Base-by-base conservation (phyloP, 2,113 vertebrate genomes). In the Tautogolabrus adspersus region DNA sequence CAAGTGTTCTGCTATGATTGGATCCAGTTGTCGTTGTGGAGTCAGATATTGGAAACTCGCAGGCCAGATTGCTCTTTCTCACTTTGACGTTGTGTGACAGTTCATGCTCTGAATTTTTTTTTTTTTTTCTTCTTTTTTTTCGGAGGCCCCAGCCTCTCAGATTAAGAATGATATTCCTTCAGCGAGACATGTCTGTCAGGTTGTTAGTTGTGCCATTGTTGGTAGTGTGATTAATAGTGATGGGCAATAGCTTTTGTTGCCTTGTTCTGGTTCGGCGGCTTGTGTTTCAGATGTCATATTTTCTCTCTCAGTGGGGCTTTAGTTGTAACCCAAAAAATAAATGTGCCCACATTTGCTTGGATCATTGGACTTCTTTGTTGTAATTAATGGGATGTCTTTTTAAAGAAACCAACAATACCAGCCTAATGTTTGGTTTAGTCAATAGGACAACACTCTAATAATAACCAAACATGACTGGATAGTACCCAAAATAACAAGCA, bases 11-110 rank as follows among this genome's bases (percentile, higher is more conserved):
- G 73, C 75, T 57, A 64, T 86, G 86, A 89, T 82, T 87, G 82
- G 80, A 84, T 89, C 86, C 89, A 86, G 87, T 89, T 90, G 86
- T 87, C 85, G 85, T 77, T 85, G 81, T 70, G 60, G 82, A 77
- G 72, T 77, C 78, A 86, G 82, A 84, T 87, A 89, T 83, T 86
- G 84, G 83, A 84, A 81, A 84, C 81, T 87, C 63, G 6, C 86
- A 72, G 73, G 80, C 81, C 83, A 88, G 84, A 89, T 87, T 81
- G 84, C 82, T 79, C 88, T 82, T 84, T 89, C 77, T 88, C 77
- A 82, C 73, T 75, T 78, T 87, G 87, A 87, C 75, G 19, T 72
- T 40, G 69, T 84, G 81, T 89, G 87, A 89, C 86, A 87, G 86
- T 83, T 90, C 86, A 82, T 74, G 75, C 76, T 87, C 76, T 72